These are phyloP conservation scores for Oceanodroma leucorhoa DNA, from an alignment of 2,797 vertebrate genomes.

Conservation along the genomic window DNA sequence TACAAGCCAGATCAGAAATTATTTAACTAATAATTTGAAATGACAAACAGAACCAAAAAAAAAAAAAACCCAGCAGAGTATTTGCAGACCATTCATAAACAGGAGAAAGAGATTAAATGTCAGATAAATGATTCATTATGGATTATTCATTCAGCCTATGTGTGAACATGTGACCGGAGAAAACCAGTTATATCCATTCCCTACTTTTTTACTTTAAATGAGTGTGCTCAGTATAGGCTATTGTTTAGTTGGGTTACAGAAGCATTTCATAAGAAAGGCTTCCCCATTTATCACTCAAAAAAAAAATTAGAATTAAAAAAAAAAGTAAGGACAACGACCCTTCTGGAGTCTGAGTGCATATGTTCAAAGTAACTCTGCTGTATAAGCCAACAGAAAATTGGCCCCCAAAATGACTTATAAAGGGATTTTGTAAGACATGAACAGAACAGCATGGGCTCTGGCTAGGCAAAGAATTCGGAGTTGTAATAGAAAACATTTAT, in stretches of 20 bases:
- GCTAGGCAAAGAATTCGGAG: slow-evolving; percentile 83
- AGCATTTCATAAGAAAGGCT: slow-evolving; percentile 28
- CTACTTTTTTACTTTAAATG: neutral
- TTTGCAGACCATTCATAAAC: slow-evolving; percentile 40
- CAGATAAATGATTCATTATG: slow-evolving; percentile 28
- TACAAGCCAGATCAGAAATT: slow-evolving; percentile 1
- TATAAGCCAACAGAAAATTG: slow-evolving; percentile 83
- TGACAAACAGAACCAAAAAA: neutral
- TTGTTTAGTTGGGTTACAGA: slow-evolving; percentile 2
- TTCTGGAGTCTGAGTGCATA: slow-evolving; percentile 67
- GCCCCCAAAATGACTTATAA: slow-evolving; percentile 87
- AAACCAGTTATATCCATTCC: neutral
- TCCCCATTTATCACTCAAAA: slow-evolving; percentile 39
- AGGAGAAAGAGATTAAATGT: slow-evolving; percentile 21
- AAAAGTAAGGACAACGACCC: slow-evolving; percentile 61
- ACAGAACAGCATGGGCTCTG: slow-evolving; percentile 87
- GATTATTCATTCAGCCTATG: slow-evolving; percentile 32
- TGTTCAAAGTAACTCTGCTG: slow-evolving; percentile 73
- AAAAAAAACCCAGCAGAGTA: neutral
- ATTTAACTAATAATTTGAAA: slow-evolving; percentile 4
- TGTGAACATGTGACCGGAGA: slow-evolving; percentile 17
- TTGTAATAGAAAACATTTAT: slow-evolving; percentile 94
- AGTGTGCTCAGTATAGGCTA: neutral
- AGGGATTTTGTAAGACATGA: slow-evolving; percentile 84
- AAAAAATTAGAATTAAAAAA: neutral